Conservation (phyloP, 2,113 vertebrate species). For the Halcyon senegalensis region DNA sequence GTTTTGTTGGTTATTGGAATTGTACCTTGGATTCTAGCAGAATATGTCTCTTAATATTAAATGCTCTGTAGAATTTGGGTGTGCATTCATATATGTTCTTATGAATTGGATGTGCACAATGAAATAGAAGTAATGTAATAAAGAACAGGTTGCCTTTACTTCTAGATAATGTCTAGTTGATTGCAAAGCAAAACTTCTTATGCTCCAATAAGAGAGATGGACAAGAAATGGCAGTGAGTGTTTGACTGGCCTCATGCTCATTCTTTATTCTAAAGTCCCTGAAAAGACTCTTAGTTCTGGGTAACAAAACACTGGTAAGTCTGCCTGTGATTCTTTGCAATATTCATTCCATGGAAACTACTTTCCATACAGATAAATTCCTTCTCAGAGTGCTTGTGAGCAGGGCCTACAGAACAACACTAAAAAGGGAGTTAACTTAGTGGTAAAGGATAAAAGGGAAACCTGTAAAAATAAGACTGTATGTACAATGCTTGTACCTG, state of each 20-base stretch:
- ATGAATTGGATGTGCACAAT: not conserved
- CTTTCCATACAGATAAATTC: constrained; percentile 43
- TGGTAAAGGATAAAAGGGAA: not conserved
- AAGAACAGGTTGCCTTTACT: not conserved
- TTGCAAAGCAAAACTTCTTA: constrained; percentile 24
- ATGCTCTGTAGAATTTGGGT: not conserved
- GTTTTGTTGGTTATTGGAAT: not conserved
- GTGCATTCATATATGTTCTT: not conserved
- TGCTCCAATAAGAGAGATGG: constrained; percentile 31
- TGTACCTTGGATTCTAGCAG: not conserved
- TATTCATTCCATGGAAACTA: not conserved
- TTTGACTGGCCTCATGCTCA: constrained; percentile 66
- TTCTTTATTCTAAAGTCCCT: constrained; percentile 58
- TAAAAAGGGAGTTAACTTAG: constrained; percentile 9
- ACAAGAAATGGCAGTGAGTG: constrained; percentile 49
- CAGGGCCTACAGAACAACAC: not conserved
- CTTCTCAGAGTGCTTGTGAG: not conserved
- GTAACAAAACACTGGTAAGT: constrained; percentile 56
- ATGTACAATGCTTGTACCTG: not conserved
- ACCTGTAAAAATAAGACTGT: not conserved
- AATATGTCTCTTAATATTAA: not conserved
- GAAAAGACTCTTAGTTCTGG: constrained; percentile 50
- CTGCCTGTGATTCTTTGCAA: constrained; percentile 50
- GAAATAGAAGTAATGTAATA: not conserved
- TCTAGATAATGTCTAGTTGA: not conserved